Conservation (phyloP, 2,113 vertebrate species). For the Tor tambroides region DNA sequence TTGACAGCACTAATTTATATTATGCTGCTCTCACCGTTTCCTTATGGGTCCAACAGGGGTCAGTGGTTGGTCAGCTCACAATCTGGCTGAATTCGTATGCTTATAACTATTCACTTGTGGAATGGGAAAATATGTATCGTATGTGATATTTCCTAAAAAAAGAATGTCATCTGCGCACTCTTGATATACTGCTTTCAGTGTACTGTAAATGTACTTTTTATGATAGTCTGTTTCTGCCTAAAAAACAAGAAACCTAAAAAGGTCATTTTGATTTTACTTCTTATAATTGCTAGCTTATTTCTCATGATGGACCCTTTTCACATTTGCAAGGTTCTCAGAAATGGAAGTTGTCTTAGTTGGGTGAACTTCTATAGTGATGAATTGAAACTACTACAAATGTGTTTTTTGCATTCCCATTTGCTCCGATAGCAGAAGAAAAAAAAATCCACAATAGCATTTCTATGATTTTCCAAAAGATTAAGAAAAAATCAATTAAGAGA, state of each 20-base stretch:
- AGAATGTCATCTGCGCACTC: not conserved
- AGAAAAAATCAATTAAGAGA: no score
- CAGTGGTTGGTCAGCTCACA: conserved; percentile 11
- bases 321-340: no score
- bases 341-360: not conserved
- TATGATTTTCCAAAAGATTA: no score
- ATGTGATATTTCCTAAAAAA: not conserved
- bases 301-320: not conserved
- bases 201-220: not conserved
- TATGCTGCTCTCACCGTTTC: not conserved
- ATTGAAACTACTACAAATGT: no score
- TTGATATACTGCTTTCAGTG: not conserved
- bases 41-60: conserved; percentile 32
- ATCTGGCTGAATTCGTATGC: not conserved
- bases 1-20: not conserved
- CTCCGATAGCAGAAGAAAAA: no score
- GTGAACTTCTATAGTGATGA: not conserved
- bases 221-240: not conserved
- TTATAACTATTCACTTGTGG: not conserved
- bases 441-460: no score
- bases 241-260: not conserved
- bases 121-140: not conserved
- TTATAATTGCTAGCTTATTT: not conserved
- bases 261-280: not conserved
- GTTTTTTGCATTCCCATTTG: no score